A percentile compares a stretch with the other conserved stretches of the same genome.
Evolutionary conservation across 2,113 vertebrate genomes (phyloP).

Genomic region (Chlamydotis undulata): DNA sequence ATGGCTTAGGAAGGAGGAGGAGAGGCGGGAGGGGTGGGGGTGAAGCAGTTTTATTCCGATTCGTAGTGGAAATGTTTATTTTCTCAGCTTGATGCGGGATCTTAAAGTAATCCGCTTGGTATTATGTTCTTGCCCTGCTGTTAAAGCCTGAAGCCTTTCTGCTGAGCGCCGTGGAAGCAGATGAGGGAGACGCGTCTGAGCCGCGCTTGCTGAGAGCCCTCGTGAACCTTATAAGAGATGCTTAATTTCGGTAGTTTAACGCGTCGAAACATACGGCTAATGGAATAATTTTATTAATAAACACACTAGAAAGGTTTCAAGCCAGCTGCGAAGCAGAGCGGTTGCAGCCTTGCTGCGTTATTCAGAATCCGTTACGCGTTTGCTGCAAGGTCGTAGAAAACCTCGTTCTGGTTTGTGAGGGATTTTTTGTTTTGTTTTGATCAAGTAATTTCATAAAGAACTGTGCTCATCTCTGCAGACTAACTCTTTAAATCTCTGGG

Average conservation of each 20-base stretch:
- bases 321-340: neutral
- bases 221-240: neutral
- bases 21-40: neutral
- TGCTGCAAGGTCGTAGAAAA: constrained; percentile 12
- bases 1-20: constrained; percentile 11
- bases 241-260: constrained; percentile 17
- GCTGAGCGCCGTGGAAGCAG: neutral
- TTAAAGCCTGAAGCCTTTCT: constrained; percentile 43
- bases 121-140: constrained; percentile 54
- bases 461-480: neutral
- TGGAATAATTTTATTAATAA: neutral
- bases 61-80: constrained; percentile 44
- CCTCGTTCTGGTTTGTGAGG: neutral
- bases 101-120: constrained; percentile 53
- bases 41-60: neutral
- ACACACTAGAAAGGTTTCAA: neutral
- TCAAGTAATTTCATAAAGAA: neutral
- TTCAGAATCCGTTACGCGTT: neutral
- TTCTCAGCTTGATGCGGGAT: constrained; percentile 30
- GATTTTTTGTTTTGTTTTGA: neutral
- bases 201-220: constrained; percentile 3
- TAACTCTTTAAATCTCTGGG: neutral
- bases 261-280: neutral
- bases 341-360: neutral
- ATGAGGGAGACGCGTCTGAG: neutral